phyloP scores from a whole-genome alignment of 2,888 invertebrate species.

The Carcina quercana region DNA sequence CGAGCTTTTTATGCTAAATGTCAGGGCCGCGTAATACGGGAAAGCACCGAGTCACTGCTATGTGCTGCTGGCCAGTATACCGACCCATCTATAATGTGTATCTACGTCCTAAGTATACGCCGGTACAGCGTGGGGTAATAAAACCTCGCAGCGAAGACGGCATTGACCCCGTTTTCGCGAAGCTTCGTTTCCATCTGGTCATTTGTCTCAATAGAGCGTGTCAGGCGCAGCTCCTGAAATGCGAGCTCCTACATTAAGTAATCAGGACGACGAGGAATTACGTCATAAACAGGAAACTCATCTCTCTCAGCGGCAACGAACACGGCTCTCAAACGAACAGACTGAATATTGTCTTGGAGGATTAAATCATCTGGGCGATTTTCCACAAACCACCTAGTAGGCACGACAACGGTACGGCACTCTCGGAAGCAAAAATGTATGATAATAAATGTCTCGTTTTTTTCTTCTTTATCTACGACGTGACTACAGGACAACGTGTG shows the following conservation, averaged over 20 bases:
- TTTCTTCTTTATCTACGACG: too few species aligned
- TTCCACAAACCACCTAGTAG: too few species aligned
- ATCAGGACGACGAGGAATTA: conserved; percentile 3
- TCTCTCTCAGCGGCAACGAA: conserved; percentile 5
- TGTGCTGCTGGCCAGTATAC: conserved; percentile 23
- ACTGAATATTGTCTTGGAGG: conserved; percentile 6
- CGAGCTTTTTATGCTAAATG: conserved; percentile 67
- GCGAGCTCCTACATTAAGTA: not conserved
- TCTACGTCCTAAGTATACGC: too few species aligned
- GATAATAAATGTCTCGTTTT: too few species aligned
- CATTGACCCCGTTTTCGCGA: conserved; percentile 47
- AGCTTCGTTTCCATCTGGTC: conserved; percentile 28
- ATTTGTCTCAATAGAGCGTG: conserved; percentile 17
- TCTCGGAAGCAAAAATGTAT: too few species aligned
- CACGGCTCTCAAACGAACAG: conserved; percentile 1
- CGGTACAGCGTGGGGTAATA: conserved; percentile 7
- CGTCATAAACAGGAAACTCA: conserved; percentile 2
- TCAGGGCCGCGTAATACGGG: conserved; percentile 50
- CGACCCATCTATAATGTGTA: too few species aligned
- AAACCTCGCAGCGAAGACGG: conserved; percentile 26
- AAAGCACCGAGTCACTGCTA: conserved; percentile 38
- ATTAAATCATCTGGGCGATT: conserved; percentile 3
- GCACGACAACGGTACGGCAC: too few species aligned
- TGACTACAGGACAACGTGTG: too few species aligned
- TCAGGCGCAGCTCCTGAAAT: not conserved